These are phyloP conservation scores for Yponomeuta cagnagella DNA, from an alignment of 2,888 invertebrate species.

Conservation along the genomic window DNA sequence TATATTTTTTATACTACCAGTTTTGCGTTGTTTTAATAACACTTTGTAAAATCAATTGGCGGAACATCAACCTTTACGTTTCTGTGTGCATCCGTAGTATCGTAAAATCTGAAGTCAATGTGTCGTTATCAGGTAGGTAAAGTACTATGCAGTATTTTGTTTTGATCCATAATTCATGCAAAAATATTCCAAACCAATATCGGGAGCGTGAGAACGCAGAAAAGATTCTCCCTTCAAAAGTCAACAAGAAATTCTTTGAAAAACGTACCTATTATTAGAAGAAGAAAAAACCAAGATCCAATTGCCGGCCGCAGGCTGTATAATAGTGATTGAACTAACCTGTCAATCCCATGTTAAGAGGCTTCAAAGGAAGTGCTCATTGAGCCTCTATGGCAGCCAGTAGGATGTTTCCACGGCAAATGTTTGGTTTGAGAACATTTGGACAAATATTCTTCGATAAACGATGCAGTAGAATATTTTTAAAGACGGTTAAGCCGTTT, in stretches of 20 bases:
- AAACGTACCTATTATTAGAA: slow-evolving; percentile 43
- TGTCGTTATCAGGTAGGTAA: too few relatives aligned
- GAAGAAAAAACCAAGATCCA: slow-evolving; percentile 56
- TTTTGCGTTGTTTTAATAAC: too few relatives aligned
- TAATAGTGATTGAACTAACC: slow-evolving; percentile 74
- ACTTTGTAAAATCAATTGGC: too few relatives aligned
- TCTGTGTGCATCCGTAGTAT: too few relatives aligned
- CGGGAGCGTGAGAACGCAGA: slow-evolving; percentile 60
- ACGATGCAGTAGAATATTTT: slow-evolving; percentile 36
- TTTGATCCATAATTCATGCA: slow-evolving; percentile 22
- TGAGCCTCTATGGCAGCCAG: slow-evolving; percentile 64
- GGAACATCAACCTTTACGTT: too few relatives aligned
- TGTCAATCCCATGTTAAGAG: slow-evolving; percentile 76
- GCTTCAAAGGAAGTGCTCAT: slow-evolving; percentile 59
- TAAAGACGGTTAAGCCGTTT: not conserved
- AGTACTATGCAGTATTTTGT: too few relatives aligned
- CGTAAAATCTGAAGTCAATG: too few relatives aligned
- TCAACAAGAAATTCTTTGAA: slow-evolving; percentile 28
- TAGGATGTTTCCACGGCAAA: slow-evolving; percentile 72
- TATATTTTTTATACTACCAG: too few relatives aligned
- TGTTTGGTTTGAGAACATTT: slow-evolving; percentile 69
- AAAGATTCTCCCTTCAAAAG: slow-evolving; percentile 39
- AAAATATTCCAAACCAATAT: slow-evolving; percentile 31
- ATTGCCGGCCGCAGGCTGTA: slow-evolving; percentile 62
- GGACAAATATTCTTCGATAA: slow-evolving; percentile 49